Base-by-base conservation (phyloP, 2,113 vertebrate genomes). In the Tylochromis polylepis region DNA sequence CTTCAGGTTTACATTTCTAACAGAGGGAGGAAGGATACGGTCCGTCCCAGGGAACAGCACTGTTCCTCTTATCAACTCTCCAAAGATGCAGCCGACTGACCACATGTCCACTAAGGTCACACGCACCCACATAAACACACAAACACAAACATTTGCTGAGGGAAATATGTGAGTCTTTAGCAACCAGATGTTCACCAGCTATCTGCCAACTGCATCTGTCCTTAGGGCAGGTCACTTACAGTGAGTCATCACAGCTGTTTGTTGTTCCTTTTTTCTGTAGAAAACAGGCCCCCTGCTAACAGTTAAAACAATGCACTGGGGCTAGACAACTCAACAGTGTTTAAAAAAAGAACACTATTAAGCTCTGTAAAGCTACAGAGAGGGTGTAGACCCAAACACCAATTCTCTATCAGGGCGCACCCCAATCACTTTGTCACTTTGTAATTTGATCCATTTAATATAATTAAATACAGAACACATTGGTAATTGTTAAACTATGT, bases 21-120 rank as follows among this genome's bases (percentile, higher is more conserved):
- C 43, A 60, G 53, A 57, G 51, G n/a, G 62, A 82, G 46, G 77
- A 99, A 99, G 98, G 98, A 99, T 99, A 99, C 97, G 98, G 96
- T 99, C 98, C 93, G 97, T 99, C 95, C 98, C 98, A 80, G 98
- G 97, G 96, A 99, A 99, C 95, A 99, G 97, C 96, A 99, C 98
- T 92, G 97, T 97, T 92, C 98, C 98, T 98, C 97, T 99, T 96
- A 99, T 97, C 97, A 99, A 97, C 96, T 99, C 98, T 96, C 98
- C 98, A 98, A 98, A 98, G 98, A 99, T 99, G 97, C 98, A 99
- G 97, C 98, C 98, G 95, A 99, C 97, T 96, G 98, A 99, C 98
- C 98, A 99, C 97, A 99, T 99, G 97, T 99, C 98, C 97, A 99
- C 98, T 99, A 96, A 93, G 94, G 94, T 96, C 96, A 95, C 96